Evolutionary conservation across 1,140 invertebrate genomes (phyloP).

Genomic region (Oreohelix idahoensis): DNA sequence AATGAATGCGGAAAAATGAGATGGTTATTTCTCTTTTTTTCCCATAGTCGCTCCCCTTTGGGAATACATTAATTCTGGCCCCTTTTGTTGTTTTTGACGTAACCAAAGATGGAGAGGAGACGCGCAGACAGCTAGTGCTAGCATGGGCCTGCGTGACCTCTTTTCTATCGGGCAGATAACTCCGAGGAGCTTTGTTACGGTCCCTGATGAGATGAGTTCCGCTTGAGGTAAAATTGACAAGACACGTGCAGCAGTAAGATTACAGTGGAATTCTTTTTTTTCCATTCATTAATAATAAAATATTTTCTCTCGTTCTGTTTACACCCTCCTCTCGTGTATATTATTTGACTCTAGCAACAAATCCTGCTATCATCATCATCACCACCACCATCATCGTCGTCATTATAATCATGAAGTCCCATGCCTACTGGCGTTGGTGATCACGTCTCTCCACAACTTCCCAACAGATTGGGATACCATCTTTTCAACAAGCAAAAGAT

Average conservation of each 20-base stretch:
- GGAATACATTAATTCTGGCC: not conserved
- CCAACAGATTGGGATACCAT: no score
- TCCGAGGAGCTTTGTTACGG: not conserved
- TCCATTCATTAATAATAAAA: no score
- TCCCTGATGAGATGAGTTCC: not conserved
- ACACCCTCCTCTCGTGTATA: no score
- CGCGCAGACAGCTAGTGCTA: not conserved
- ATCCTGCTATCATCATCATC: no score
- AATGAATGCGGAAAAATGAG: conserved; percentile 1
- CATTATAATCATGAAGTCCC: no score
- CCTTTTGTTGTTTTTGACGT: not conserved
- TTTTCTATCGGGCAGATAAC: not conserved
- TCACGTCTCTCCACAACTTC: no score
- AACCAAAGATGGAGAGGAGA: not conserved
- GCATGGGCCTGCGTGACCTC: not conserved
- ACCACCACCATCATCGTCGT: no score
- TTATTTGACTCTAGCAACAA: no score
- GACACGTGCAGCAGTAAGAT: not conserved
- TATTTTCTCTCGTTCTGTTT: no score
- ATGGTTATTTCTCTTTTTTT: not conserved
- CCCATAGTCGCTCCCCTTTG: not conserved
- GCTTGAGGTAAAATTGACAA: not conserved
- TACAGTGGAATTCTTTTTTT: conserved; percentile 23
- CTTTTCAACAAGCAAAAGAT: no score
- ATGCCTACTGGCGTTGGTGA: no score